phyloP scores from a whole-genome alignment of 2,797 vertebrate genomes.

The Thaleichthys pacificus region DNA sequence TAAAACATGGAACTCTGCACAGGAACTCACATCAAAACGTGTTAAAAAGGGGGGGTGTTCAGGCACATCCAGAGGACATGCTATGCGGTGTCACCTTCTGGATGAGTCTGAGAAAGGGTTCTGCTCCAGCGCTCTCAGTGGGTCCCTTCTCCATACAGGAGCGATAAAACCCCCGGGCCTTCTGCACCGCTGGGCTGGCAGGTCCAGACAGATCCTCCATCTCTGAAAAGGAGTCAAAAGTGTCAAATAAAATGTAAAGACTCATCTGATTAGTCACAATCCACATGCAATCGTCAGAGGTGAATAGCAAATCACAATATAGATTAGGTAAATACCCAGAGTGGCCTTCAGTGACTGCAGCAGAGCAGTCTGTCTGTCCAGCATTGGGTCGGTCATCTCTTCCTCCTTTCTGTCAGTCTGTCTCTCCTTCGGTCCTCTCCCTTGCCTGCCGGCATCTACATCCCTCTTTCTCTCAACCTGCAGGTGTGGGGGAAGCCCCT shows the following conservation, averaged over 20 bases:
- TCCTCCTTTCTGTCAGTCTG: slow-evolving; percentile 18
- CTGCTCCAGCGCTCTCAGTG: slow-evolving; percentile 75
- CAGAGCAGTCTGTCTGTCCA: slow-evolving; percentile 74
- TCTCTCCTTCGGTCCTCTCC: slow-evolving; percentile 16
- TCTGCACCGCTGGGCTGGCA: slow-evolving; percentile 72
- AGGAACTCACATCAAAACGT: neutral
- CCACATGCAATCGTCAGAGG: neutral
- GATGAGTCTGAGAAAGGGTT: slow-evolving; percentile 80
- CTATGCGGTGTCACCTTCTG: slow-evolving; percentile 73
- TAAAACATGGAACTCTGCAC: neutral
- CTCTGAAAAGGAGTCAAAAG: neutral
- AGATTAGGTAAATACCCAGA: slow-evolving; percentile 72
- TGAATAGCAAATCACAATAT: neutral
- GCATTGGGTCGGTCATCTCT: slow-evolving; percentile 50
- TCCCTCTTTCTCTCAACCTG: slow-evolving; percentile 32
- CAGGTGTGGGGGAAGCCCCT: slow-evolving; percentile 37
- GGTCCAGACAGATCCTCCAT: slow-evolving; percentile 46
- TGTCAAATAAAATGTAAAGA: neutral
- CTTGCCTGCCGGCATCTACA: slow-evolving; percentile 7
- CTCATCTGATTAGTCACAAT: no score
- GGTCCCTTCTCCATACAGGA: slow-evolving; percentile 82
- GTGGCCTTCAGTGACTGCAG: slow-evolving; percentile 77
- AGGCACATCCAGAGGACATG: neutral
- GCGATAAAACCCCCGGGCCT: slow-evolving; percentile 81
- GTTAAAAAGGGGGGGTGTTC: no score